A percentile compares a stretch with the other conserved stretches of the same genome.
These are phyloP conservation scores for Sapayoa aenigma DNA, from an alignment of 2,113 vertebrate genomes.

Conservation along the genomic window DNA sequence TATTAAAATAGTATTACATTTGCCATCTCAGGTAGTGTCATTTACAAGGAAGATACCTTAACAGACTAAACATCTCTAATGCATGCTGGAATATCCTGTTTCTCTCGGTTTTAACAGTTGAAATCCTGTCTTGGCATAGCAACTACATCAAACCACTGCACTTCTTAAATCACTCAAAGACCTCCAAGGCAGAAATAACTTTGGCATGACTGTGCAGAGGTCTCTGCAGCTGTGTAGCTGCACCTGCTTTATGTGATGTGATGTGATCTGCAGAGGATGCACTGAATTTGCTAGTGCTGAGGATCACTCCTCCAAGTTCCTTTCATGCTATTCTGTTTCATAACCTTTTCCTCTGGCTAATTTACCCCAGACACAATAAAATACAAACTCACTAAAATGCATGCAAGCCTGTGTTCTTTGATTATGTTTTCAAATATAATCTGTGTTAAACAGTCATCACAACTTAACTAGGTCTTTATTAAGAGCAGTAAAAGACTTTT, in stretches of 20 bases:
- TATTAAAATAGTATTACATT: not conserved
- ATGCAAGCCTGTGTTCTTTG: not conserved
- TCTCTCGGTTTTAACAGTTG: constrained; percentile 15
- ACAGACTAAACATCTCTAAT: not conserved
- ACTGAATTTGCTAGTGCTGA: not conserved
- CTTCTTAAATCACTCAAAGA: constrained; percentile 27
- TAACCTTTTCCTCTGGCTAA: not conserved
- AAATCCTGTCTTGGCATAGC: not conserved
- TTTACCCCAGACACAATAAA: not conserved
- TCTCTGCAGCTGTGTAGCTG: not conserved
- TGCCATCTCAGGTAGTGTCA: not conserved
- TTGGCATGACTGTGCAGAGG: not conserved
- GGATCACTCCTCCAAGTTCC: not conserved
- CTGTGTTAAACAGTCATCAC: not conserved
- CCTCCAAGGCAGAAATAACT: not conserved
- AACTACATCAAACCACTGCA: not conserved
- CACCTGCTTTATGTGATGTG: not conserved
- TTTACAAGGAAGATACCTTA: not conserved
- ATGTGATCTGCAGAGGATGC: not conserved
- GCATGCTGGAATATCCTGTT: not conserved
- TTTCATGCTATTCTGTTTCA: not conserved
- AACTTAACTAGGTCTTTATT: not conserved
- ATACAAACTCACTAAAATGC: not conserved
- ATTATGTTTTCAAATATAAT: not conserved
- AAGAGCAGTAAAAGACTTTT: not conserved